Evolutionary conservation across 2,888 invertebrate species (phyloP), one percentile per base, ranked within the genome.

Genomic region (Pheosia gnoma): DNA sequence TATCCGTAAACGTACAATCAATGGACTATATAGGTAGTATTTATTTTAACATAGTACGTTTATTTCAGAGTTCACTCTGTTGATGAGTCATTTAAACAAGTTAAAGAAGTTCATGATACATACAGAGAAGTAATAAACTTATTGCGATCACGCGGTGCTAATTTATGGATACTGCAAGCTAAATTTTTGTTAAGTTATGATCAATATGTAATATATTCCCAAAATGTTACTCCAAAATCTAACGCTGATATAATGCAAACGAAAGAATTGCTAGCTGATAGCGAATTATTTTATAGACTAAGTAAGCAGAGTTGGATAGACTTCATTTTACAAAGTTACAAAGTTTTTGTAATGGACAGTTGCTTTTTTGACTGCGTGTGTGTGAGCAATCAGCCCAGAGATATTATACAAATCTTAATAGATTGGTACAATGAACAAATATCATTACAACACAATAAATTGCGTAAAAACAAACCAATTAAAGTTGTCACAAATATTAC

Each of bases 221-320:
- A 88, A 72, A 83, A 88, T 67, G 77, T 85, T 47, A 77, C 87
- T 5, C 76, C 88, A 6, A 89, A 83, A 72, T 78, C 81, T 71
- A 87, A 87, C 63, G 84, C 89, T 54, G 91, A 93, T 62, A 87
- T 88, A 54, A 73, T 84, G 62, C 71, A 86, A 41, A 84, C 79
- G 3, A 74, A 79, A 71, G 80, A 88, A 70, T 80, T 93, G 6
- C 59, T 86, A 62, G 70, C 67, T 11, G 82, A 93, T 68, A 59
- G 70, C 3, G 65, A 68, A 38, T 78, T 90, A 64, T 93, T 83
- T 69, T 69, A 87, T 39, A 85, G 92, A 71, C 74, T 93, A 49
- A 89, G 83, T 67, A 93, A 92, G 75, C 93, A 93, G 79, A 90
- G 91, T 66, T 96, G 96, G 96, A 73, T 95, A 25, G 96, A 96